Conservation (phyloP, 2,797 vertebrate species). For the Tympanoctomys barrerae region DNA sequence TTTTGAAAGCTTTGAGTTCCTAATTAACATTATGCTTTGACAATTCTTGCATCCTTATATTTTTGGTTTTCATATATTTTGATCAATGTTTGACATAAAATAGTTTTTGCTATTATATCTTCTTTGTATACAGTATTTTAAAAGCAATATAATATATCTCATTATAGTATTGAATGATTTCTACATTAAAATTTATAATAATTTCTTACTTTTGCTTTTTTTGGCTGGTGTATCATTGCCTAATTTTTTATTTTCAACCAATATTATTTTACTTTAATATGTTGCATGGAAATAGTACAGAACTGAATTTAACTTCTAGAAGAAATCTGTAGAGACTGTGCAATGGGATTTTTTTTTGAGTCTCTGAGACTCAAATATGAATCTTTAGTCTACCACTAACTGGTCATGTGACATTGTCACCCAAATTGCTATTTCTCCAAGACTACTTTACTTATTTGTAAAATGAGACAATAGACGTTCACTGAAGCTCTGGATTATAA, state of each 20-base stretch:
- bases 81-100: slow-evolving; percentile 17
- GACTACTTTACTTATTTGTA: slow-evolving; percentile 20
- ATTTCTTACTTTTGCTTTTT: slow-evolving; percentile 37
- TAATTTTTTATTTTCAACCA: slow-evolving; percentile 4
- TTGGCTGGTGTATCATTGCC: background rate
- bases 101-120: slow-evolving; percentile 25
- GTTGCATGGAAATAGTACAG: background rate
- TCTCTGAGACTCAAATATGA: background rate
- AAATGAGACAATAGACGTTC: background rate
- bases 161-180: slow-evolving; percentile 6
- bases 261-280: slow-evolving; percentile 12
- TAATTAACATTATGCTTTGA: background rate
- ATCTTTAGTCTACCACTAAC: background rate
- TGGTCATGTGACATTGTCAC: background rate
- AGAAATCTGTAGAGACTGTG: background rate
- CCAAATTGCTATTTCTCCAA: background rate
- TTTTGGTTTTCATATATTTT: slow-evolving; percentile 32
- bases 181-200: slow-evolving; percentile 35
- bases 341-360: background rate
- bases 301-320: background rate
- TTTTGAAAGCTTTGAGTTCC: background rate
- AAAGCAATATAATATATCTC: slow-evolving; percentile 19
- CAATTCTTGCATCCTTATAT: slow-evolving; percentile 25
- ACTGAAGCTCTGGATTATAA: background rate
- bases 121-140: slow-evolving; percentile 43